Evolutionary conservation across 2,888 invertebrate species (phyloP), one percentile per base, ranked within the genome.

Genomic region (Chymomyza procnemis): DNA sequence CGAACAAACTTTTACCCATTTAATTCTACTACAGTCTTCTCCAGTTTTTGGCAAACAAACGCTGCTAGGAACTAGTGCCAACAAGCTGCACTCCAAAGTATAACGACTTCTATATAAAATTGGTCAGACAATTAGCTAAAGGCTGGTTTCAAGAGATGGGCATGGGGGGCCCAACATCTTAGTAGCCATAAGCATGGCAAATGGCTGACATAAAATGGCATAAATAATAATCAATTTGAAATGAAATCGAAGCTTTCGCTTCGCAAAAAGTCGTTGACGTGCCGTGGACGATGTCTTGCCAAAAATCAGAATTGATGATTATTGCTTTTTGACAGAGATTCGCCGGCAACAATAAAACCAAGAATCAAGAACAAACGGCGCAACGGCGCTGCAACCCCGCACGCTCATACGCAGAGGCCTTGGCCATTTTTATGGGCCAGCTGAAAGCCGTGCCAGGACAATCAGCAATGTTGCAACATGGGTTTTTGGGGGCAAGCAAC

Each of bases 281-380:
- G 19, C 8, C 19, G 54, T 12, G 12, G 54, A 8, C 21, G 22
- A 18, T 22, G 21, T 21, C 21, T 54, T 79, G 74, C 75, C 71
- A 78, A 82, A 88, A 90, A 90, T 90, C 90, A 90, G 88, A 89
- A 90, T 90, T 90, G 90, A 90, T 90, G 90, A 90, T 90, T 90
- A 90, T 90, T 90, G 90, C 90, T 86, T 89, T 89, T 89, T 89
- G 90, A 89, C 89, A 89, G 89, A 79, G 79, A 79, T 81, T 86
- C 85, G 74, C 72, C 71, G 75, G 80, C 80, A 79, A 85, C 81
- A 80, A 81, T 85, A 85, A 81, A 85, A 78, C 75, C 74, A 64
- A 74, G 61, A 63, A 60, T 30, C 48, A 16, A 14, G n/a, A 47
- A 47, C 47, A 47, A 6, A 50, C 48, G 16, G 16, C 48, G 8